Conservation (phyloP, 1,140 invertebrate species). For the Cecropterus lyciades region DNA sequence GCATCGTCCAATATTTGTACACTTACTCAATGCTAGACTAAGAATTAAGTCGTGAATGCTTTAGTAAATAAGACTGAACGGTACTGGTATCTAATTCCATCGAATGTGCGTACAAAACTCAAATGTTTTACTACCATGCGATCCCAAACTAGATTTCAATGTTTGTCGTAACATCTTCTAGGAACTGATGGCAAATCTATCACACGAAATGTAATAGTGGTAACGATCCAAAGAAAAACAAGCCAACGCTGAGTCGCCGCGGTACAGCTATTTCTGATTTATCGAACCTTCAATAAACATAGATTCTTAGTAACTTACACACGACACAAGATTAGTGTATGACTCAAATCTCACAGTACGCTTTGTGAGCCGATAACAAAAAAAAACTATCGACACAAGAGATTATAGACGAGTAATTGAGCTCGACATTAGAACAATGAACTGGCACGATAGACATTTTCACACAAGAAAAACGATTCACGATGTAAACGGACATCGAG, state of each 20-base stretch:
- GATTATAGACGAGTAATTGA: background rate
- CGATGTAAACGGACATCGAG: background rate
- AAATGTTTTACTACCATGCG: slow-evolving; percentile 10
- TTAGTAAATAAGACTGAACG: too few species aligned
- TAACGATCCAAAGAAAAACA: slow-evolving; percentile 34
- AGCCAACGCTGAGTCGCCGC: slow-evolving; percentile 25
- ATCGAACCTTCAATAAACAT: slow-evolving; percentile 38
- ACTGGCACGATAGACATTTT: background rate
- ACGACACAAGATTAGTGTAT: slow-evolving; percentile 37
- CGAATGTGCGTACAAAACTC: background rate
- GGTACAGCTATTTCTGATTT: slow-evolving; percentile 29
- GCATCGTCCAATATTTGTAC: slow-evolving; percentile 6
- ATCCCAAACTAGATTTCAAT: slow-evolving; percentile 20
- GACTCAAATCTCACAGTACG: slow-evolving; percentile 36
- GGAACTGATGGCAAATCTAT: slow-evolving; percentile 13
- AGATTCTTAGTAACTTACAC: slow-evolving; percentile 37
- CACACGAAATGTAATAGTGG: slow-evolving; percentile 30
- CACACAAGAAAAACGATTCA: background rate
- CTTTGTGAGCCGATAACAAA: slow-evolving; percentile 20
- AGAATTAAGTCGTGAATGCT: too few species aligned
- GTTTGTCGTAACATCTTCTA: slow-evolving; percentile 21
- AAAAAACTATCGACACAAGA: slow-evolving; percentile 18
- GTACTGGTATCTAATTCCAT: too few species aligned
- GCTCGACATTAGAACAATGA: slow-evolving; percentile 11
- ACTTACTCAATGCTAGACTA: too few species aligned